Base-by-base conservation (phyloP, 2,113 vertebrate genomes). In the Campylorhamphus procurvoides region DNA sequence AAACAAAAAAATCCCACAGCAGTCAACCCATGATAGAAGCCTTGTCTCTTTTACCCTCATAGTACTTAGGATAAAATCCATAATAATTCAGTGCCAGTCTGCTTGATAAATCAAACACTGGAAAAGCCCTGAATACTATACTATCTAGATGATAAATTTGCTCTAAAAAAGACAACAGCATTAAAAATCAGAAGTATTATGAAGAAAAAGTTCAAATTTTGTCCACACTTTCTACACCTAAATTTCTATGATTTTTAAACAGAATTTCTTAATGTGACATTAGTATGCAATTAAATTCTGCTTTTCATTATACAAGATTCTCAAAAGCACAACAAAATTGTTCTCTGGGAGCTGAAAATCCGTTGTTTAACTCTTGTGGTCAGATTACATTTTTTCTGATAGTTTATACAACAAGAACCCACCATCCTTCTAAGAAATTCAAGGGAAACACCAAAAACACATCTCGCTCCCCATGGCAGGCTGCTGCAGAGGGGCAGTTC, bases 81-180 rank as follows among this genome's bases (percentile, higher is more conserved):
- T 94, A 95, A 93, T 76, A 84, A 95, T 86, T 90, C 83, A 82
- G 55, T 89, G 55, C 27, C 29, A 18, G 52, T 92, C 87, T 95
- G 49, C 68, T 93, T 97, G 96, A 97, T 89, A 97, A 98, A 97
- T 94, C 18, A 35, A 96, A 87, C 59, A 46, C 88, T 93, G 87
- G 78, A 94, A 97, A 97, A 97, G 50, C 86, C 88, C 91, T 96
- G 95, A 97, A 96, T 94, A 73, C 84, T 96, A 84, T 95, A 96
- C 96, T 97, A 96, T 93, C 90, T 95, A 94, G 81, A 96, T 93
- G 56, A 97, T 95, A 96, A 96, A 97, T 97, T 94, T 96, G 27
- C 69, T 96, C 28, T 69, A 92, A 96, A 95, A 97, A 96, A 95
- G 93, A 93, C 90, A 95, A 93, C 86, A 55, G 42, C 67, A 84